Evolutionary conservation across 2,113 vertebrate species (phyloP).

Genomic region (Etheostoma cragini): DNA sequence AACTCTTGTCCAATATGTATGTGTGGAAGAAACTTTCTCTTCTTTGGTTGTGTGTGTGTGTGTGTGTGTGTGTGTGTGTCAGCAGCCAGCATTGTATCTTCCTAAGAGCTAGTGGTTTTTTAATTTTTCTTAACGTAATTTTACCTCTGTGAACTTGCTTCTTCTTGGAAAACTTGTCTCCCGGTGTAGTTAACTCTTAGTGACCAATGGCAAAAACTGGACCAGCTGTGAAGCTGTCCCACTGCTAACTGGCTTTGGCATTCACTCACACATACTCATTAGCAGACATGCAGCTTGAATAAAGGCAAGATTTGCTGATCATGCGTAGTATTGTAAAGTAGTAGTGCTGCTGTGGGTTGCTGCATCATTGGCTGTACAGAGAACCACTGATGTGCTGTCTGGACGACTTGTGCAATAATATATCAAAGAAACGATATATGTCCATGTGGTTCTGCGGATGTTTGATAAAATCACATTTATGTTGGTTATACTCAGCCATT

Average conservation of each 20-base stretch:
- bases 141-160: slow-evolving; percentile 46
- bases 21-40: background rate
- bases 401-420: background rate
- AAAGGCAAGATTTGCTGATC: slow-evolving; percentile 5
- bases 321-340: background rate
- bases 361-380: background rate
- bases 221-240: background rate
- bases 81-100: slow-evolving; percentile 52
- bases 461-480: background rate
- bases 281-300: slow-evolving; percentile 3
- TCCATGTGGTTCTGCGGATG: background rate
- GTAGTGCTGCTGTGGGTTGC: background rate
- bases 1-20: background rate
- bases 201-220: background rate
- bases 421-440: background rate
- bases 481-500: background rate
- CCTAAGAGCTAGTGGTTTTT: slow-evolving; percentile 48
- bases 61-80: background rate
- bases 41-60: background rate
- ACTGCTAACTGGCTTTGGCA: slow-evolving; percentile 9
- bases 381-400: background rate
- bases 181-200: slow-evolving; percentile 17
- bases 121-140: slow-evolving; percentile 45
- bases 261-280: background rate
- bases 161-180: slow-evolving; percentile 12